Conservation (phyloP, 2,113 vertebrate genomes). For the Catharus fuscescens region DNA sequence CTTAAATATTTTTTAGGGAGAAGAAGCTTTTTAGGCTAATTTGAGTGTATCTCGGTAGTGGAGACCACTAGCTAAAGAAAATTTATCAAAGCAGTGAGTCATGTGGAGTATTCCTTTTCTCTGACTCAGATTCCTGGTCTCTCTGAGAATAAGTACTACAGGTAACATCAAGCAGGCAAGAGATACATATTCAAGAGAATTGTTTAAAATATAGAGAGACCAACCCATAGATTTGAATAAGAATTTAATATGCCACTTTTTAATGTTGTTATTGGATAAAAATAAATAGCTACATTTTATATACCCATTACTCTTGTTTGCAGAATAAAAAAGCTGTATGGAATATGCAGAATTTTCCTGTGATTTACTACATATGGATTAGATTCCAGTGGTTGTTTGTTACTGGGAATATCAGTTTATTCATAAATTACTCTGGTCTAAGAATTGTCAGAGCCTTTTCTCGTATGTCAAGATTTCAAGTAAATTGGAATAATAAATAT, state of each 20-base stretch:
- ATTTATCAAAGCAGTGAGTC: background rate
- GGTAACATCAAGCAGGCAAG: background rate
- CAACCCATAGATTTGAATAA: background rate
- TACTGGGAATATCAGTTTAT: background rate
- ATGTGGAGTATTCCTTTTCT: background rate
- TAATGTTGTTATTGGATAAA: background rate
- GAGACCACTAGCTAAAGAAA: background rate
- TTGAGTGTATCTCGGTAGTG: background rate
- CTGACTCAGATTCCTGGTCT: background rate
- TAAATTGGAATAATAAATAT: background rate
- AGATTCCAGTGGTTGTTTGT: background rate
- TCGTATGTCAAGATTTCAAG: background rate
- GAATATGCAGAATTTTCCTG: background rate
- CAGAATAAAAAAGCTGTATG: background rate
- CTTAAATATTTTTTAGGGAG: background rate
- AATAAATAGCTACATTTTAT: background rate
- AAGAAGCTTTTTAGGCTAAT: background rate
- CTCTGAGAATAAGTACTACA: background rate
- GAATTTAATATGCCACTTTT: background rate
- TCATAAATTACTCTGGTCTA: background rate
- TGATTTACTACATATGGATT: background rate
- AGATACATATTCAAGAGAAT: slow-evolving; percentile 10
- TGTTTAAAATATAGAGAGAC: background rate
- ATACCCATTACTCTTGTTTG: background rate
- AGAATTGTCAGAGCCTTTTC: background rate